These are phyloP conservation scores for Platorchestia sp. DNA, from an alignment of 1,140 invertebrate species.

Conservation along the genomic window DNA sequence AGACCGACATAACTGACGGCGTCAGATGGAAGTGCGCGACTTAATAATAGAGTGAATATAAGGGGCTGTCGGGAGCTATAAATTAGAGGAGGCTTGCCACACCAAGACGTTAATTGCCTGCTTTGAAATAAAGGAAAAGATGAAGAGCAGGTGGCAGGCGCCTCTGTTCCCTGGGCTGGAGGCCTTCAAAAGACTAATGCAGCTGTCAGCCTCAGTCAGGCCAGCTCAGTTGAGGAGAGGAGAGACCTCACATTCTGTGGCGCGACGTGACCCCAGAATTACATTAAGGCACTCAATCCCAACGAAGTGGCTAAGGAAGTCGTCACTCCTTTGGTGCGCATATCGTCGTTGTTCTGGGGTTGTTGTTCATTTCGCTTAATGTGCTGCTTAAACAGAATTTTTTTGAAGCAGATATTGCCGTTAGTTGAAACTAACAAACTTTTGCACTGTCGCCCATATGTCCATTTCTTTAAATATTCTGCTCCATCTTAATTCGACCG, in stretches of 20 bases:
- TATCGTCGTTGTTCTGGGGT: no score
- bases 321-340: neutral
- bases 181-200: neutral
- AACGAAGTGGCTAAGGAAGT: neutral
- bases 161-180: neutral
- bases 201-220: neutral
- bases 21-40: neutral
- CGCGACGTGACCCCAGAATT: neutral
- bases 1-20: neutral
- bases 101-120: neutral
- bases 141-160: neutral
- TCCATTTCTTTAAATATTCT: no score
- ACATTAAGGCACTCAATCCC: neutral
- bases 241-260: neutral
- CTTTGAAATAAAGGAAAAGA: neutral
- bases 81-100: neutral
- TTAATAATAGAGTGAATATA: neutral
- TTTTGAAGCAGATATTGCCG: no score
- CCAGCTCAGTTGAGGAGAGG: neutral
- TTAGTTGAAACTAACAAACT: no score
- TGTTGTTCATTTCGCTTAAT: no score
- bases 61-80: neutral
- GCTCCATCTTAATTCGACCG: no score
- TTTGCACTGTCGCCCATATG: no score
- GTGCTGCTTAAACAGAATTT: no score